Evolutionary conservation across 2,888 invertebrate genomes (phyloP).

Genomic region (Disparrhopalites patrizii): DNA sequence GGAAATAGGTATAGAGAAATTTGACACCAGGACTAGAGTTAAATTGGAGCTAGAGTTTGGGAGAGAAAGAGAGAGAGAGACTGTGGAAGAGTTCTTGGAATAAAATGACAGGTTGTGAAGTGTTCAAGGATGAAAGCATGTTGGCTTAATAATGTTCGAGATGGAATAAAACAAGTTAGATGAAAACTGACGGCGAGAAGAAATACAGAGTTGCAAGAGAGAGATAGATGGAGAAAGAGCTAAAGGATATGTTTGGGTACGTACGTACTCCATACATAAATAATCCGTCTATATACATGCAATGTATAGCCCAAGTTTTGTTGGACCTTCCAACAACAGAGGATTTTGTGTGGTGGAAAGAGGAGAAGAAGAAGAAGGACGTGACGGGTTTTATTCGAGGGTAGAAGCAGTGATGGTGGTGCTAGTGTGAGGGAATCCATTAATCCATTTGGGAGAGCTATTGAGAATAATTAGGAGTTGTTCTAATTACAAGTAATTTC

Average conservation of each 20-base stretch:
- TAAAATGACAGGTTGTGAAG: slow-evolving; percentile 10
- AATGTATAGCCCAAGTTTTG: no score
- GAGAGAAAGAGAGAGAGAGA: no score
- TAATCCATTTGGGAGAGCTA: slow-evolving; percentile 27
- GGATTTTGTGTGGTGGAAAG: no score
- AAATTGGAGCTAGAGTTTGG: no score
- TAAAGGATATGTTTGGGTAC: no score
- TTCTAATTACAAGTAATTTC: slow-evolving; percentile 34
- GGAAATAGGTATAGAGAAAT: no score
- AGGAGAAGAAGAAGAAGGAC: background rate
- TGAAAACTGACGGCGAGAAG: slow-evolving; percentile 26
- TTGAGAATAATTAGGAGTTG: slow-evolving; percentile 32
- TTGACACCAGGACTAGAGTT: no score
- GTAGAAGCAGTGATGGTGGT: background rate
- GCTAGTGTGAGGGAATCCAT: slow-evolving; percentile 17
- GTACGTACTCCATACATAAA: no score
- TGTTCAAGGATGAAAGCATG: slow-evolving; percentile 13
- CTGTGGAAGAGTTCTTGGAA: background rate
- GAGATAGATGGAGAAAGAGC: background rate
- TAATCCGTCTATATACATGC: no score
- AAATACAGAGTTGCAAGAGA: slow-evolving; percentile 8
- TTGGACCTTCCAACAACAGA: no score
- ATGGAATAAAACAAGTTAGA: slow-evolving; percentile 19
- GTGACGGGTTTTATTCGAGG: background rate
- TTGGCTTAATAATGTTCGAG: slow-evolving; percentile 14